Conservation (phyloP, 2,113 vertebrate genomes). For the Misgurnus anguillicaudatus region DNA sequence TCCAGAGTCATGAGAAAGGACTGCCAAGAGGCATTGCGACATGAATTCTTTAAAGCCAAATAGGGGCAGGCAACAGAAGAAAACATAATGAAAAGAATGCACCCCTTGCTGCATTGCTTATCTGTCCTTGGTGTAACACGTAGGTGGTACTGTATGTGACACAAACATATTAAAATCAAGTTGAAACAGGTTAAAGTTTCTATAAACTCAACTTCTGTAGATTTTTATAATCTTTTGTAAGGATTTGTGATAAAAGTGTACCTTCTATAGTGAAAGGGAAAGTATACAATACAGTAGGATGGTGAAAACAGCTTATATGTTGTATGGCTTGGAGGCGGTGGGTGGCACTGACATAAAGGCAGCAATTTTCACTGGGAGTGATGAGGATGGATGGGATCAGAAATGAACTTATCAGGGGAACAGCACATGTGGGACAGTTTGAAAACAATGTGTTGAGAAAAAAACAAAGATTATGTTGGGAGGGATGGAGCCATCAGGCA, state of each 20-base stretch:
- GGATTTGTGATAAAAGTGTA: too few relatives aligned
- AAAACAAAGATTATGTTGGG: too few relatives aligned
- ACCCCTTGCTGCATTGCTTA: not conserved
- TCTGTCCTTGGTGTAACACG: not conserved
- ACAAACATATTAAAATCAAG: too few relatives aligned
- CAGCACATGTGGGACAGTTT: not conserved
- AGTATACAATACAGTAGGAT: not conserved
- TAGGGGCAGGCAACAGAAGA: slow-evolving; percentile 6
- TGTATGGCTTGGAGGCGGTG: slow-evolving; percentile 11
- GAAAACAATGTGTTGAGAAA: not conserved
- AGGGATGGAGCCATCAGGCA: too few relatives aligned
- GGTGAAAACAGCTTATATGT: not conserved
- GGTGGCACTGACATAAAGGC: not conserved
- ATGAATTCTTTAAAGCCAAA: slow-evolving; percentile 39
- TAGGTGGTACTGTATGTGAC: not conserved
- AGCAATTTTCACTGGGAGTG: not conserved
- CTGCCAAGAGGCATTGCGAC: slow-evolving; percentile 20
- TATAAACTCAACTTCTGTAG: too few relatives aligned
- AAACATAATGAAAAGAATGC: slow-evolving; percentile 12
- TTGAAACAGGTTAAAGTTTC: too few relatives aligned
- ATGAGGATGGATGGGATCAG: not conserved
- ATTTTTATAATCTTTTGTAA: too few relatives aligned
- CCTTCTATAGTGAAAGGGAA: not conserved
- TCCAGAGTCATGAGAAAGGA: slow-evolving; percentile 45
- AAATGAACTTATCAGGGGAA: not conserved